Evolutionary conservation across 2,888 invertebrate species (phyloP).

Genomic region (Terebella lapidaria): DNA sequence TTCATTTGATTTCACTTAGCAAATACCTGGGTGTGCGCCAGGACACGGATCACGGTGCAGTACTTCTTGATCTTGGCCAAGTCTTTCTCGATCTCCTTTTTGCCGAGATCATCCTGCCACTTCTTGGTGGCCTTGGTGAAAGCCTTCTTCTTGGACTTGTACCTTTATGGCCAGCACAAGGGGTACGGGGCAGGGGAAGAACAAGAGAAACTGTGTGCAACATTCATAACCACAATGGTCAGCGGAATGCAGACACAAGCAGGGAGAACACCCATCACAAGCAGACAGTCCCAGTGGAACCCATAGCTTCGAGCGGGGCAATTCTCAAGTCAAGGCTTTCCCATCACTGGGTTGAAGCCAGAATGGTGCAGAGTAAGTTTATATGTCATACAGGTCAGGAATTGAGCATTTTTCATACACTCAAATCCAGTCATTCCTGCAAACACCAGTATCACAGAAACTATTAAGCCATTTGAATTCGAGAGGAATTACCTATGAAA

Average conservation of each 20-base stretch:
- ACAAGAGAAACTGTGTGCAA: background rate
- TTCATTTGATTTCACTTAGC: background rate
- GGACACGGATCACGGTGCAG: slow-evolving; percentile 91
- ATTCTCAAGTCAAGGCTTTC: background rate
- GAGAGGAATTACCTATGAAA: no score
- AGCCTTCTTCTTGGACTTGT: slow-evolving; percentile 99
- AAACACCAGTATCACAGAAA: no score
- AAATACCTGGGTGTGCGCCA: slow-evolving; percentile 99
- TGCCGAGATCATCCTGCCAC: slow-evolving; percentile 95
- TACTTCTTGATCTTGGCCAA: slow-evolving; percentile 97
- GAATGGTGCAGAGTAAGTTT: no score
- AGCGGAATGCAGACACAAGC: slow-evolving; percentile 6
- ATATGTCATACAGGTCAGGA: no score
- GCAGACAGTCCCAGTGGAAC: background rate
- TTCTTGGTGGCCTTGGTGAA: slow-evolving; percentile 97
- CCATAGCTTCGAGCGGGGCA: background rate
- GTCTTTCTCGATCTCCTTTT: slow-evolving; percentile 93
- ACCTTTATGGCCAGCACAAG: slow-evolving; percentile 64
- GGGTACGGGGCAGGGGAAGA: slow-evolving; percentile 5
- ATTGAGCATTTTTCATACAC: no score
- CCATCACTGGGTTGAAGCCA: background rate
- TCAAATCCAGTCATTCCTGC: no score
- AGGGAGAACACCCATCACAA: background rate
- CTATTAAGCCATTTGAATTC: no score
- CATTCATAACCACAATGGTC: background rate